These are phyloP conservation scores for Hirudinaria manillensis DNA, from an alignment of 2,888 invertebrate genomes.

Conservation along the genomic window DNA sequence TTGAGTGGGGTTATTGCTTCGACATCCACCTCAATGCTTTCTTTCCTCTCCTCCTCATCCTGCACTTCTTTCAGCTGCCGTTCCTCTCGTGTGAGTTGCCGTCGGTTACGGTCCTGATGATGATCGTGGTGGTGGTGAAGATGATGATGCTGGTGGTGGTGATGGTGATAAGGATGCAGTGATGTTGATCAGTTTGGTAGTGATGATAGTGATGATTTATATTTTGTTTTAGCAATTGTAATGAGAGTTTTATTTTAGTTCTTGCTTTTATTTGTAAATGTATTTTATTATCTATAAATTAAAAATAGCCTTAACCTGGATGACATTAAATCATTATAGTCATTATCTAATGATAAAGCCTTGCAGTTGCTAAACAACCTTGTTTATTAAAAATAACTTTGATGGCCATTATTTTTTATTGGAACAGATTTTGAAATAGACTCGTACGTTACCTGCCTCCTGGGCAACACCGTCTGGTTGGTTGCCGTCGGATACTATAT, in stretches of 20 bases:
- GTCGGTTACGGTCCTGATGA: too few relatives aligned
- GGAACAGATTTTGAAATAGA: slow-evolving; percentile 69
- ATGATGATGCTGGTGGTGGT: too few relatives aligned
- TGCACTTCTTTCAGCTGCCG: slow-evolving; percentile 85
- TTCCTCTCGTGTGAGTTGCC: slow-evolving; percentile 57
- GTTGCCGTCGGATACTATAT: slow-evolving; percentile 83
- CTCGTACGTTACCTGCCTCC: slow-evolving; percentile 70
- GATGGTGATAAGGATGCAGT: too few relatives aligned
- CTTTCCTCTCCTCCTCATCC: slow-evolving; percentile 86
- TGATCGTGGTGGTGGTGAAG: too few relatives aligned
- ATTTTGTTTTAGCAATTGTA: not conserved
- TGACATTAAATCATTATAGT: too few relatives aligned
- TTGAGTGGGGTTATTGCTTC: slow-evolving; percentile 98
- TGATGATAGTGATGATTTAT: not conserved
- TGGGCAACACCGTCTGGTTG: slow-evolving; percentile 90
- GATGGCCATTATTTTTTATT: too few relatives aligned
- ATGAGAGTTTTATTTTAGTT: not conserved
- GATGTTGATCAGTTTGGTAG: not conserved
- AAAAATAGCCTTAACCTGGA: too few relatives aligned
- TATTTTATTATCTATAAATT: too few relatives aligned
- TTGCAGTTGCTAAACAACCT: too few relatives aligned
- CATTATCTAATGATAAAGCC: too few relatives aligned
- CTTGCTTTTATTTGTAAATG: too few relatives aligned
- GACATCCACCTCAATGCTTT: slow-evolving; percentile 97
- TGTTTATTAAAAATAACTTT: too few relatives aligned